phyloP scores from a whole-genome alignment of 2,888 invertebrate genomes.

The Mellilla xanthometata region DNA sequence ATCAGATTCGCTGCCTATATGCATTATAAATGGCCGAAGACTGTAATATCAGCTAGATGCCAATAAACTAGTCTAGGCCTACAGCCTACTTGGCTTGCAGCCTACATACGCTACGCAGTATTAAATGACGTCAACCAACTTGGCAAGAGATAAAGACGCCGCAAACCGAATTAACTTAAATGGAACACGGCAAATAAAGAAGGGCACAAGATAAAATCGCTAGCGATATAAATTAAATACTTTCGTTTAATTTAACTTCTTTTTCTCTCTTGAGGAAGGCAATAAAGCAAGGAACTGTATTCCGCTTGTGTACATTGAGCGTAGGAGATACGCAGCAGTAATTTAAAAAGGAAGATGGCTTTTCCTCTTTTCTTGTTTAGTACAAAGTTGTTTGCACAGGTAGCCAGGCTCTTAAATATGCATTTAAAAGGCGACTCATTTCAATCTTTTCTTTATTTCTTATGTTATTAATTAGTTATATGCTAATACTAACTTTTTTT shows the following conservation, averaged over 20 bases:
- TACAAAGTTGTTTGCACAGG: not conserved
- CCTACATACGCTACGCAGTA: conserved; percentile 52
- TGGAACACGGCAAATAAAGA: conserved; percentile 28
- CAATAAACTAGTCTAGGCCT: conserved; percentile 15
- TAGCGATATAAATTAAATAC: conserved; percentile 23
- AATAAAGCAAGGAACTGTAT: conserved; percentile 17
- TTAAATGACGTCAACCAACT: conserved; percentile 57
- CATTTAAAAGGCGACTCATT: too few species aligned
- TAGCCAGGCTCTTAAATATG: too few species aligned
- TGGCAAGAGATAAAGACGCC: conserved; percentile 44
- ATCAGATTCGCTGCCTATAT: too few species aligned
- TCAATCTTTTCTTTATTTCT: too few species aligned
- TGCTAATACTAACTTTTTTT: too few species aligned
- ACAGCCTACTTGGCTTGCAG: conserved; percentile 44
- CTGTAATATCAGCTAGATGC: too few species aligned
- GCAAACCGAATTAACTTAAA: conserved; percentile 48
- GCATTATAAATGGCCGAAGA: too few species aligned
- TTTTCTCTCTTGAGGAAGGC: conserved; percentile 18
- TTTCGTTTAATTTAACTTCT: conserved; percentile 21
- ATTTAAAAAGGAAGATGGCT: conserved; percentile 11
- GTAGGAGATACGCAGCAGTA: conserved; percentile 9
- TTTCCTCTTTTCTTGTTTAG: not conserved
- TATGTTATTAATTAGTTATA: too few species aligned
- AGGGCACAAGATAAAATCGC: conserved; percentile 18
- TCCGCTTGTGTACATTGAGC: conserved; percentile 16